Conservation (phyloP, 2,113 vertebrate species). For the Porphyrio hochstetteri region DNA sequence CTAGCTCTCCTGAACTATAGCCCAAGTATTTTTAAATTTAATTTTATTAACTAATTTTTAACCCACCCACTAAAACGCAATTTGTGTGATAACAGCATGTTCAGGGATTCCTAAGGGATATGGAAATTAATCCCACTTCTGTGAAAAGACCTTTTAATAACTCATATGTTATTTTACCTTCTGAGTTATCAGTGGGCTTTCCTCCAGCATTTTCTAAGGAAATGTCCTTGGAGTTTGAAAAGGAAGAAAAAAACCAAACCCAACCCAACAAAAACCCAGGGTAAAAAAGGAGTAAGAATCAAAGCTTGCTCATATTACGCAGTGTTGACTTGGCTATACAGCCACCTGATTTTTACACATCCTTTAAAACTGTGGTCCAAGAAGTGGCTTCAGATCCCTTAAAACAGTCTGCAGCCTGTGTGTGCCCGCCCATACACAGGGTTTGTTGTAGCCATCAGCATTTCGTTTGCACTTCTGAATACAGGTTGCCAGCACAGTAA, state of each 20-base stretch:
- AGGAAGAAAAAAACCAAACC: background rate
- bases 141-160: constrained; percentile 74
- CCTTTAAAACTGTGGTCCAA: background rate
- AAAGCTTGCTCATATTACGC: background rate
- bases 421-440: background rate
- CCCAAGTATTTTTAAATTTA: constrained; percentile 60
- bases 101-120: constrained; percentile 61
- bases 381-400: background rate
- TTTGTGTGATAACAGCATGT: constrained; percentile 65
- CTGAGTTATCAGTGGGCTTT: constrained; percentile 65
- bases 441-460: background rate
- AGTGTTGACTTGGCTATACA: background rate
- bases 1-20: constrained; percentile 17
- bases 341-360: background rate
- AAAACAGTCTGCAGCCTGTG: background rate
- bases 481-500: background rate
- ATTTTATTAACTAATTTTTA: constrained; percentile 74
- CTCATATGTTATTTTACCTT: constrained; percentile 70
- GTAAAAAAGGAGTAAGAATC: background rate
- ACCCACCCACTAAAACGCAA: constrained; percentile 57
- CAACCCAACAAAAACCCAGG: background rate
- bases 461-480: background rate
- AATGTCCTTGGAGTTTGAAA: constrained; percentile 49
- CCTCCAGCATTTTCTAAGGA: constrained; percentile 56
- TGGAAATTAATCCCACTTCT: constrained; percentile 72